Conservation (phyloP, 2,888 invertebrate species). For the Charanyca ferruginea region DNA sequence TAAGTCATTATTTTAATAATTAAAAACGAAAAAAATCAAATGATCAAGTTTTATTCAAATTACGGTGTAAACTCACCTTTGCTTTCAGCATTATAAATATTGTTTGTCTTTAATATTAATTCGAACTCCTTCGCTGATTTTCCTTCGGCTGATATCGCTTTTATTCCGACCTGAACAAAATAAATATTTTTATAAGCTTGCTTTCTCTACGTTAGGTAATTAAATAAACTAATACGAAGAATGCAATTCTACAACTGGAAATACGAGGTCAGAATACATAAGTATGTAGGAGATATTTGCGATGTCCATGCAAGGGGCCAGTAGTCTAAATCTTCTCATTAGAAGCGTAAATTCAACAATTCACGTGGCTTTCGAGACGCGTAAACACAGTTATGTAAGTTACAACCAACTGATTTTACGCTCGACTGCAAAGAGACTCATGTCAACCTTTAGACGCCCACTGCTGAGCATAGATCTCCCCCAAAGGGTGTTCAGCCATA, state of each 20-base stretch:
- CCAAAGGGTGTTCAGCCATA: too few relatives aligned
- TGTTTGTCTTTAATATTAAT: slow-evolving; percentile 86
- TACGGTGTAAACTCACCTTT: slow-evolving; percentile 73
- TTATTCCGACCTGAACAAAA: slow-evolving; percentile 84
- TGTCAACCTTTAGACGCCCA: too few relatives aligned
- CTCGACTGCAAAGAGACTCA: background rate
- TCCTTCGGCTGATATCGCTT: slow-evolving; percentile 84
- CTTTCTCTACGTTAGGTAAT: background rate
- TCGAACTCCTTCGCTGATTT: slow-evolving; percentile 88
- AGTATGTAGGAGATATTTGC: background rate
- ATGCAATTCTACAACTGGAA: background rate
- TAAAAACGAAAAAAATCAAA: too few relatives aligned
- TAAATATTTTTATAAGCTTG: background rate
- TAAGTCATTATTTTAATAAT: too few relatives aligned
- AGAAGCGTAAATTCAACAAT: too few relatives aligned
- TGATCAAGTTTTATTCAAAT: too few relatives aligned
- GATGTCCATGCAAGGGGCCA: too few relatives aligned
- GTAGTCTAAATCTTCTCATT: too few relatives aligned
- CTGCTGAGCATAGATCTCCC: too few relatives aligned
- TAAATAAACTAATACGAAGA: background rate
- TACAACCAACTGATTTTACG: background rate
- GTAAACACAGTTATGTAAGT: too few relatives aligned
- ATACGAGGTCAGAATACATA: too few relatives aligned
- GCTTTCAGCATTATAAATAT: slow-evolving; percentile 83
- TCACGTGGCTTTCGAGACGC: too few relatives aligned